phyloP scores from a whole-genome alignment of 2,113 vertebrate species.

The Brienomyrus brachyistius region DNA sequence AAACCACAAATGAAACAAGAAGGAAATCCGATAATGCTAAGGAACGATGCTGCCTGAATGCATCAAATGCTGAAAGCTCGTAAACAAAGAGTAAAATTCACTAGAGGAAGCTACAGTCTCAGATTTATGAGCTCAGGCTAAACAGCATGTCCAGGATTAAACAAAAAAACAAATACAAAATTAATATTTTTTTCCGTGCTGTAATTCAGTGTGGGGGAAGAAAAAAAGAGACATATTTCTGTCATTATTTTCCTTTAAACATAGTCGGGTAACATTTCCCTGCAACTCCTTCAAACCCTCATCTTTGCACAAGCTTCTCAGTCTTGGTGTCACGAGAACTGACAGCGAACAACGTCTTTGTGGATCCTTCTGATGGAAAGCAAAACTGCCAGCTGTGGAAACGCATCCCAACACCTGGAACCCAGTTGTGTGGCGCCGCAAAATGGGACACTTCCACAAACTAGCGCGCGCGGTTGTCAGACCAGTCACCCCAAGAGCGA shows the following conservation, averaged over 20 bases:
- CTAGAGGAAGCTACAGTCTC: background rate
- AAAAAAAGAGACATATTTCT: too few species aligned
- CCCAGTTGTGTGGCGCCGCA: background rate
- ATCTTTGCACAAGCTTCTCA: background rate
- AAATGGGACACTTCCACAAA: background rate
- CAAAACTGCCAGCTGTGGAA: slow-evolving; percentile 2
- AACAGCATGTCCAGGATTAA: background rate
- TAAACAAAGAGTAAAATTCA: background rate
- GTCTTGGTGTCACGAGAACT: background rate
- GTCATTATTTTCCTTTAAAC: background rate
- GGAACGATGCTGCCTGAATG: background rate
- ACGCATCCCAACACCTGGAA: background rate
- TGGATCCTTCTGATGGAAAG: slow-evolving; percentile 8
- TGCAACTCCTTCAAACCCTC: background rate
- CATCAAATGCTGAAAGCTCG: background rate
- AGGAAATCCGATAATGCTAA: background rate
- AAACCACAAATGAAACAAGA: background rate
- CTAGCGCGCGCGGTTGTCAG: background rate
- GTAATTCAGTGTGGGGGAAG: background rate
- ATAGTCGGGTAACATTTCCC: background rate
- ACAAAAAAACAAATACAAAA: background rate
- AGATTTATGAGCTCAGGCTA: background rate
- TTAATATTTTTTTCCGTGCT: background rate
- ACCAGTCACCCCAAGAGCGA: background rate
- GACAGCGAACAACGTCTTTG: slow-evolving; percentile 2